These are phyloP conservation scores for Nannospalax galili DNA, from an alignment of 2,113 vertebrate genomes.

Conservation along the genomic window DNA sequence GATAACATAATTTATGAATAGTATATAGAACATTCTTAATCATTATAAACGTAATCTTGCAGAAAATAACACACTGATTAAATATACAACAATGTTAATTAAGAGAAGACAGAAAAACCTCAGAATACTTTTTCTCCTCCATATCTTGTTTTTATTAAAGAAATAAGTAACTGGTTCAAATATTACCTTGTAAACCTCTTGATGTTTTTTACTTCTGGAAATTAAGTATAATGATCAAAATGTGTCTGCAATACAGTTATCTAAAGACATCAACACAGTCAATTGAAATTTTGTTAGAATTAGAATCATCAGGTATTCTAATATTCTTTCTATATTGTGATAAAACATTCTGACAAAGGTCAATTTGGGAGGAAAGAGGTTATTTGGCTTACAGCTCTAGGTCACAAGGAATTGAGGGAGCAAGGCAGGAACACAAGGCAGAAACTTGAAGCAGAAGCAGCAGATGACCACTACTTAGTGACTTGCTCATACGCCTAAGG, in stretches of 20 bases:
- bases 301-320: not conserved
- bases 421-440: no score
- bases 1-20: not conserved
- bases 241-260: not conserved
- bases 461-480: no score
- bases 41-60: not conserved
- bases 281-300: not conserved
- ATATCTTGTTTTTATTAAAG: not conserved
- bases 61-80: not conserved
- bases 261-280: not conserved
- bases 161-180: not conserved
- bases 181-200: not conserved
- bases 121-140: no score
- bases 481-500: no score
- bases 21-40: not conserved
- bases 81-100: not conserved
- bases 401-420: no score
- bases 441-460: no score
- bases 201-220: not conserved
- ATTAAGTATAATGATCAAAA: not conserved
- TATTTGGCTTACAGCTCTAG: no score
- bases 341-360: no score
- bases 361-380: no score
- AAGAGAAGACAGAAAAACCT: not conserved
- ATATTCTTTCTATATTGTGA: no score